These are phyloP conservation scores for Prionace glauca DNA, from an alignment of 2,797 vertebrate species.

Conservation along the genomic window DNA sequence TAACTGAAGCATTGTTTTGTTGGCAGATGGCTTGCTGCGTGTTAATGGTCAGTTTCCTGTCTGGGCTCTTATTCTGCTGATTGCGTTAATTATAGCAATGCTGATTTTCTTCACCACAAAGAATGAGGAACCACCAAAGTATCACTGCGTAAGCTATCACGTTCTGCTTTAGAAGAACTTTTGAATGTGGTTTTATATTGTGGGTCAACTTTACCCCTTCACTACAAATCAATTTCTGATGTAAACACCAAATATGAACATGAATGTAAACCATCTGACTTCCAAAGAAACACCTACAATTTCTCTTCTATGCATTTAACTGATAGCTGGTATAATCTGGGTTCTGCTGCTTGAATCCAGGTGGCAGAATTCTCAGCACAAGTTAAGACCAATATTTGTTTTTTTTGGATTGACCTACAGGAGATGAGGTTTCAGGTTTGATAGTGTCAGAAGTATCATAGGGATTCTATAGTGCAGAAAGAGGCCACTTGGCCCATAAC, in stretches of 20 bases:
- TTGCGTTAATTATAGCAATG: conserved; percentile 62
- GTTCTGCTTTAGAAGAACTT: not conserved
- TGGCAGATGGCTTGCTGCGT: conserved; percentile 67
- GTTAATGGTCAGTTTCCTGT: conserved; percentile 77
- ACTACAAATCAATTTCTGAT: not conserved
- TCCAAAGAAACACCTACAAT: not conserved
- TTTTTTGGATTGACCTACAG: too few relatives aligned
- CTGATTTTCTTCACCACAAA: conserved; percentile 74
- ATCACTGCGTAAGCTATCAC: conserved; percentile 71
- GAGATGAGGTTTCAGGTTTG: not conserved
- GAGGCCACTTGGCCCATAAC: too few relatives aligned
- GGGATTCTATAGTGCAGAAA: too few relatives aligned
- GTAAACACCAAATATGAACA: not conserved
- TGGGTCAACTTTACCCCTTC: not conserved
- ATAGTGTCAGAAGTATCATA: too few relatives aligned
- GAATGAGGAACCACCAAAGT: conserved; percentile 70
- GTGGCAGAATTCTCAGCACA: not conserved
- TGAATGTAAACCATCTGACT: not conserved
- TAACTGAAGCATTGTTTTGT: not conserved
- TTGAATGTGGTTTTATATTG: not conserved
- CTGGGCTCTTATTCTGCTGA: conserved; percentile 68
- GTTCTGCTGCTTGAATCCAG: not conserved
- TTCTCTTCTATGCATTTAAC: not conserved
- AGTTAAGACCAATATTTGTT: too few relatives aligned
- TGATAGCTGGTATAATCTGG: not conserved